phyloP scores from a whole-genome alignment of 2,113 vertebrate species.

The Upupa epops region DNA sequence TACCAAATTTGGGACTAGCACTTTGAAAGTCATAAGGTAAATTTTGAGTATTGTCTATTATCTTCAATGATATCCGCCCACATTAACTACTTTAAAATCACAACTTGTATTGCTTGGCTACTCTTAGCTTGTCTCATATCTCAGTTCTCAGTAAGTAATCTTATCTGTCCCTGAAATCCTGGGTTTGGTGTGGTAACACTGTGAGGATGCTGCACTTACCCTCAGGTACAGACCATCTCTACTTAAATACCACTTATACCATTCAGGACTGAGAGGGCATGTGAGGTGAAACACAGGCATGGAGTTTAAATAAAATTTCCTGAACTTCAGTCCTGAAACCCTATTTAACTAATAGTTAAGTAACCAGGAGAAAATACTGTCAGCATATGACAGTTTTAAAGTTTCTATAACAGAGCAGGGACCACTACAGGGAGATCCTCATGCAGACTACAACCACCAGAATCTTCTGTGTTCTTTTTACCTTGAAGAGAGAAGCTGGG shows the following conservation, averaged over 20 bases:
- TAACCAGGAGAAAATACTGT: neutral
- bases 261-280: neutral
- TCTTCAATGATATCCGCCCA: neutral
- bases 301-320: neutral
- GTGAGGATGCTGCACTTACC: neutral
- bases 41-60: neutral
- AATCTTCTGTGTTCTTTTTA: constrained; percentile 34
- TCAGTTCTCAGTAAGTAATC: neutral
- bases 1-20: neutral
- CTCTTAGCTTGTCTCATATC: neutral
- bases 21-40: neutral
- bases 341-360: neutral
- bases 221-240: neutral
- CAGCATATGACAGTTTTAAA: neutral
- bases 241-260: neutral
- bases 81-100: neutral
- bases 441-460: neutral
- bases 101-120: neutral
- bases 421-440: neutral
- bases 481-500: constrained; percentile 44
- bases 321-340: neutral
- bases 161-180: neutral
- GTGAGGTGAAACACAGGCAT: neutral
- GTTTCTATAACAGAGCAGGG: neutral
- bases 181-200: neutral